phyloP scores from a whole-genome alignment of 2,113 vertebrate genomes.

The Colossoma macropomum region DNA sequence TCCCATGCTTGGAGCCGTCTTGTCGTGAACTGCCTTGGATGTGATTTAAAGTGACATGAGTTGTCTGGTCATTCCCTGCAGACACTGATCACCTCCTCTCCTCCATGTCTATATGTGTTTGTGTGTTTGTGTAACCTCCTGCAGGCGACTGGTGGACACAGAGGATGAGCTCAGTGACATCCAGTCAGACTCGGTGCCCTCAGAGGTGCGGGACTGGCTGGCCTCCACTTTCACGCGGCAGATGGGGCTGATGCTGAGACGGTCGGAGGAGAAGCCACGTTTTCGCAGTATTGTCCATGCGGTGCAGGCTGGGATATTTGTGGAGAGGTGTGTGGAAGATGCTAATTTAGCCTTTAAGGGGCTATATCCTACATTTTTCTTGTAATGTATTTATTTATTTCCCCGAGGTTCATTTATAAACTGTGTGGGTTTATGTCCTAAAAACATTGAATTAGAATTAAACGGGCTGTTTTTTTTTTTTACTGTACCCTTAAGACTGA shows the following conservation, averaged over 20 bases:
- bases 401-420: no score
- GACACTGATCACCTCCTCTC: not conserved
- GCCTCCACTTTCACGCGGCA: constrained; percentile 93
- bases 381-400: no score
- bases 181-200: constrained; percentile 90
- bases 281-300: constrained; percentile 96
- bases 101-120: constrained; percentile 8
- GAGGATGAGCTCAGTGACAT: constrained; percentile 95
- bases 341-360: not conserved
- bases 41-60: constrained; percentile 31
- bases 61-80: constrained; percentile 28
- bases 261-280: constrained; percentile 88
- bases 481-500: no score
- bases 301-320: constrained; percentile 96
- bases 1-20: constrained; percentile 12
- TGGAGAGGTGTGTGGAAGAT: constrained; percentile 84
- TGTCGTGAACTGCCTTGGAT: constrained; percentile 8
- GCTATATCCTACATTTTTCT: no score
- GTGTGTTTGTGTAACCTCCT: constrained; percentile 5
- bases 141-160: constrained; percentile 85
- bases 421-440: no score
- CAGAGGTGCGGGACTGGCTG: constrained; percentile 95
- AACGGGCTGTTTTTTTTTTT: no score
- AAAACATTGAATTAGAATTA: no score
- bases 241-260: constrained; percentile 88